Base-by-base conservation (phyloP, 2,797 vertebrate species). In the Acanthornis magna region DNA sequence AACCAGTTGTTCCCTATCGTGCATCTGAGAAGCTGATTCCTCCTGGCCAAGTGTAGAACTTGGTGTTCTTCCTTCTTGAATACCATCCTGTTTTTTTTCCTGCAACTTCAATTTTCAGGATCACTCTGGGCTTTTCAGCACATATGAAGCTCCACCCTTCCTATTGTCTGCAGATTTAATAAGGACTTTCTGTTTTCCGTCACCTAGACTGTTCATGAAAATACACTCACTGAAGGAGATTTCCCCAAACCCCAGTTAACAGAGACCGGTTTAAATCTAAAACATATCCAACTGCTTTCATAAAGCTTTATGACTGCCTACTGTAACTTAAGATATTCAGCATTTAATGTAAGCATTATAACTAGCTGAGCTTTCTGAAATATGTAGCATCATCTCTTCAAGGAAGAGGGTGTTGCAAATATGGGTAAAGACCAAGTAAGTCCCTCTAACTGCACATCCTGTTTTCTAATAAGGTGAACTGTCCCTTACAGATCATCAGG, bases 161-260 rank as follows among this genome's bases (percentile, higher is more conserved):
- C 62, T 88, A 86, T 90, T 95, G 88, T 88, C 66, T 88, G 40
- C 60, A 81, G 38, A 84, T 81, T 91, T 88, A 88, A 74, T 53
- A 86, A 48, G 40, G 58, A 58, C 36, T 65, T 89, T 85, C 79
- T 90, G 70, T 72, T 84, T 93, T 81, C 85, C 40, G 23, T 90
- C 91, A 88, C 79, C 58, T 88, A 88, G 51, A 66, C 29, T 76
- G n/a, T 25, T 92, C 61, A 55, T 81, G 54, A 92, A 94, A 95
- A 66, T 27, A 58, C 5, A 30, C 23, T 70, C 34, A 16, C 76
- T 85, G 60, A 80, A 93, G 55, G 29, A 85, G 62, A 81, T 68
- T 66, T 91, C 4, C 43, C 17, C 10, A 34, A 60, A 80, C 26
- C 4, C 73, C 30, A 26, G 36, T 78, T 74, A 84, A 88, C 9